Base-by-base conservation (phyloP, 2,113 vertebrate species). In the Callipepla californica region DNA sequence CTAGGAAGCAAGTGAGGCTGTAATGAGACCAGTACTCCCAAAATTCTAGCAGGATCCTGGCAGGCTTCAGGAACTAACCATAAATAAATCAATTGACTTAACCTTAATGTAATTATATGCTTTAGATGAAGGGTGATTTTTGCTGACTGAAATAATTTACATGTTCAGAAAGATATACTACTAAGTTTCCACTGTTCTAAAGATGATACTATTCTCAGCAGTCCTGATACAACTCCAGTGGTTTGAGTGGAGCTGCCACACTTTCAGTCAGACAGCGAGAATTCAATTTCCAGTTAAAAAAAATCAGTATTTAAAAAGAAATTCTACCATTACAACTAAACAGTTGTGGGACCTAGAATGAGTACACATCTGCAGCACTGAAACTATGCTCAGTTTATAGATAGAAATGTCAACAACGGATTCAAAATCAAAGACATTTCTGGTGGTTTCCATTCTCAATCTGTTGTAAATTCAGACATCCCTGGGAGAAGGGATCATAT, bases 51-150 rank as follows among this genome's bases (percentile, higher is more conserved):
- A 94, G 72, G 67, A 89, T 87, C 47, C 65, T 83, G 48, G 25
- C 72, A 94, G 34, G 72, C 47, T 93, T 38, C 59, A 88, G 83
- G 61, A 85, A 53, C 70, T 62, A 90, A 94, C 21, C 36, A 91
- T 80, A 87, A 75, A 92, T 67, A 87, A 94, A 96, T 82, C 28
- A 40, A 89, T 92, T 95, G 62, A 92, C 87, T 92, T 94, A 91
- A 62, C 47, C 7, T 14, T 74, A 94, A 93, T 70, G 25, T 25
- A 96, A 88, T 94, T 87, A 95, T 80, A 51, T 83, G 65, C 87
- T 95, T 91, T 78, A 94, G 87, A 92, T 91, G 85, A 92, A 86
- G 61, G 75, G 78, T 74, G 87, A 94, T 87, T 89, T 93, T 85
- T 82, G 79, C 57, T 85, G 91, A 30, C 93, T 95, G 65, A 66